Percentiles rank a stretch among this genome's conserved stretches.
These are phyloP conservation scores for Lithophane leautieri DNA, from an alignment of 2,888 invertebrate genomes.

Conservation along the genomic window DNA sequence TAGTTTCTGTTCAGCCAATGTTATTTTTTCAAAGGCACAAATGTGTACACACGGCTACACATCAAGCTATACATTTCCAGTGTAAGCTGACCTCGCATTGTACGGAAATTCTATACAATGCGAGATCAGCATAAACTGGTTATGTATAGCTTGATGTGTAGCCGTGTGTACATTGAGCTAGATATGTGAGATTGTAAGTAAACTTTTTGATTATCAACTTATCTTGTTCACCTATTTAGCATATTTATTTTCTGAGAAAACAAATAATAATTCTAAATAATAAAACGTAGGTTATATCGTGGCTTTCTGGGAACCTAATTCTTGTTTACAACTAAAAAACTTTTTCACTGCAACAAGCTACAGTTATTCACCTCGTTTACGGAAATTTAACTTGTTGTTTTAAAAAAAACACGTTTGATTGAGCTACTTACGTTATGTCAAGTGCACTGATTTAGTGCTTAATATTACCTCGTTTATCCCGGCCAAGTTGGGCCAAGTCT, in stretches of 20 bases:
- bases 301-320: conserved; percentile 35
- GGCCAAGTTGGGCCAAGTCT: not conserved
- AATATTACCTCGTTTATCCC: not conserved
- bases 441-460: not conserved
- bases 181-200: not conserved
- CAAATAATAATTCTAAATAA: conserved; percentile 26
- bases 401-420: not conserved
- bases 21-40: not conserved
- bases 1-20: not conserved
- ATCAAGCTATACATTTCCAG: no score
- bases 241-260: conserved; percentile 26
- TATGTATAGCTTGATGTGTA: no score
- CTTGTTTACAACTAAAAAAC: conserved; percentile 38
- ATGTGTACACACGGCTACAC: no score
- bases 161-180: not conserved
- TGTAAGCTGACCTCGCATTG: no score
- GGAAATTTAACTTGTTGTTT: conserved; percentile 4
- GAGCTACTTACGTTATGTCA: not conserved
- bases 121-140: no score
- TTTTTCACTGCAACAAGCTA: conserved; percentile 24
- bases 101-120: no score
- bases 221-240: conserved; percentile 13
- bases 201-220: not conserved
- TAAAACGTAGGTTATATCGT: conserved; percentile 33
- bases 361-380: conserved; percentile 56